Evolutionary conservation across 1,140 invertebrate genomes (phyloP), one percentile per base, ranked within the genome.

Genomic region (Rhopalosiphum maidis): DNA sequence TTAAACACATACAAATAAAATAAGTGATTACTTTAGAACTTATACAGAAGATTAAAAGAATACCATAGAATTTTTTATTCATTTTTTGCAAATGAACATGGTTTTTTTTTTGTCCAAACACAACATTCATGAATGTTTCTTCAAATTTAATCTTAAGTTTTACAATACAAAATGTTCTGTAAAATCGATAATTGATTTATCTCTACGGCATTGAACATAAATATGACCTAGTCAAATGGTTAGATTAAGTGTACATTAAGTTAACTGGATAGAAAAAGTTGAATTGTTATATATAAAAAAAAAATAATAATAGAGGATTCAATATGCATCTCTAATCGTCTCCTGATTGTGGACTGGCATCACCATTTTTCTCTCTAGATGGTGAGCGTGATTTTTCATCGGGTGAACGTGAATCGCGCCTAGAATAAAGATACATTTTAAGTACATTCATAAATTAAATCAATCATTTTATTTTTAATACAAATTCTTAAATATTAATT

Each of bases 281-380:
- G 48, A 85, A 86, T 54, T 85, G 68, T 92, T 77, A 48, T 51
- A 93, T n/a, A 86, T 54, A 91, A 55, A 93, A 93, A 93, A 93
- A 93, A 35, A 15, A 68, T 22, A 90, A 48, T 82, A 86, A 41
- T 93, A 54, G n/a, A 93, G 82, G 82, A 86, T 93, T 85, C 82
- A 93, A 93, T 37, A 21, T 93, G 25, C 43, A 54, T 54, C 77
- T 55, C 51, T 93, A 93, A 86, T 93, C 91, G n/a, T 93, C 91
- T 86, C 48, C 91, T 55, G 91, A 93, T 55, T 93, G 91, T n/a
- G 91, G 91, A 83, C 91, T 93, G 91, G 91, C 91, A 93, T 93
- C 91, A 86, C 91, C 91, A 93, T 93, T 93, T 43, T 93, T 93
- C 18, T 93, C 91, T 55, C 91, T 93, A 1, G 91, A 93, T 2